Evolutionary conservation across 2,797 vertebrate genomes (phyloP).

Genomic region (Pseudochaenichthys georgianus): DNA sequence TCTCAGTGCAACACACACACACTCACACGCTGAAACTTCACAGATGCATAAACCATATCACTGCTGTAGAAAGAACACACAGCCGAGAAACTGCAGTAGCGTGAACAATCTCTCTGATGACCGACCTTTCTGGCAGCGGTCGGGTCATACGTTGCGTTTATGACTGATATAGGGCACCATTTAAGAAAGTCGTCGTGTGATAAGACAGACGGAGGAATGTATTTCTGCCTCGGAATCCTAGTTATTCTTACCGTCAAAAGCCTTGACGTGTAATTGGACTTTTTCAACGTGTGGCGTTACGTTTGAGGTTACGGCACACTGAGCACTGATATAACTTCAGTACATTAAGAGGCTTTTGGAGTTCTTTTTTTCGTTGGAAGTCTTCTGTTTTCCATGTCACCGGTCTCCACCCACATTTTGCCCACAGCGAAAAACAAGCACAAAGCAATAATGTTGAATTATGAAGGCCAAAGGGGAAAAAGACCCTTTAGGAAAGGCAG

Average conservation of each 20-base stretch:
- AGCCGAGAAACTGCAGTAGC: constrained; percentile 5
- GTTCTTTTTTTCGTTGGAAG: no score
- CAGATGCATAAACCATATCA: constrained; percentile 47
- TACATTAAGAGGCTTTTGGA: no score
- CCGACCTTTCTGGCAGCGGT: not conserved
- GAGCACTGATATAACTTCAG: constrained; percentile 16
- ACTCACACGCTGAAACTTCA: constrained; percentile 8
- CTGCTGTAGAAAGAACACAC: constrained; percentile 15
- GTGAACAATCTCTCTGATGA: constrained; percentile 49
- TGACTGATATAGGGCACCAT: not conserved
- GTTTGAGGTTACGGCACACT: constrained; percentile 1
- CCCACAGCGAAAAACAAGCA: not conserved
- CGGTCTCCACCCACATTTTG: not conserved
- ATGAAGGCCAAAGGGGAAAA: not conserved
- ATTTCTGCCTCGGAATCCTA: not conserved
- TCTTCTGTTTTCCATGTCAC: no score
- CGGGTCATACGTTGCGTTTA: constrained; percentile 4
- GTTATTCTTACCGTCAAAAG: not conserved
- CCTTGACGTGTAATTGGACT: constrained; percentile 12
- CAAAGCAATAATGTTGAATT: not conserved
- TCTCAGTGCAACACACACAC: constrained; percentile 18
- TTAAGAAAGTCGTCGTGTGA: not conserved
- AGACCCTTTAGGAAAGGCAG: not conserved
- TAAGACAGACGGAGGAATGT: not conserved
- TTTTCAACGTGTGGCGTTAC: constrained; percentile 8